Percentiles rank a stretch among this genome's conserved stretches.
Evolutionary conservation across 2,113 vertebrate species (phyloP).

Genomic region (Archocentrus centrarchus): DNA sequence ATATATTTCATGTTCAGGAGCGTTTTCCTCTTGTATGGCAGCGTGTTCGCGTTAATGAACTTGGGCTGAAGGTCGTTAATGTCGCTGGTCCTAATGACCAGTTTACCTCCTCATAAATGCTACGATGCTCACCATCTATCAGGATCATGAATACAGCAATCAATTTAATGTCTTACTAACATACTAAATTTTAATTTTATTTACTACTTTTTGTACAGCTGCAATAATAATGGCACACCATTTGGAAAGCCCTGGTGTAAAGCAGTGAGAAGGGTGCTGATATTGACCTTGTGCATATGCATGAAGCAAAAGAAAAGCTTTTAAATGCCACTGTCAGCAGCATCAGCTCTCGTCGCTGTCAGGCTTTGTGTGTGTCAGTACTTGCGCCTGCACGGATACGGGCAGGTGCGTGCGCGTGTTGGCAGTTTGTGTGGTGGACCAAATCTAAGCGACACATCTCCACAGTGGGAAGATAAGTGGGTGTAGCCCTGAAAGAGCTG

Average conservation of each 20-base stretch:
- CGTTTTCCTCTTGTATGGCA: not conserved
- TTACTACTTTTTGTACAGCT: not conserved
- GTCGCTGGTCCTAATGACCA: too few species aligned
- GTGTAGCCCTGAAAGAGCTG: conserved; percentile 54
- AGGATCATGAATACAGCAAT: too few species aligned
- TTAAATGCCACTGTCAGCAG: conserved; percentile 32
- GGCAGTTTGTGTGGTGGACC: conserved; percentile 49
- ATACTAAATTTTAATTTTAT: fast-evolving
- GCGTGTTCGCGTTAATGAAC: too few species aligned
- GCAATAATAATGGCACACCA: not conserved
- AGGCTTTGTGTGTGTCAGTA: conserved; percentile 31
- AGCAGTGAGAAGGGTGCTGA: not conserved
- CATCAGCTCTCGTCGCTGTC: conserved; percentile 29
- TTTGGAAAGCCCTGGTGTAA: not conserved
- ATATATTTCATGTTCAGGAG: not conserved
- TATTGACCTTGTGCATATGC: not conserved
- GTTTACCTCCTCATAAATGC: too few species aligned
- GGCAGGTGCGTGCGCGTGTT: conserved; percentile 23
- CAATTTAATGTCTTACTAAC: not conserved
- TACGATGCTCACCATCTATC: too few species aligned
- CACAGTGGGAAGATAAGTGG: conserved; percentile 52
- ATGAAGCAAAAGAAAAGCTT: conserved; percentile 12
- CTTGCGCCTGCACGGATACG: conserved; percentile 16
- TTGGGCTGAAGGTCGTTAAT: not conserved
- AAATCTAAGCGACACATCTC: conserved; percentile 49